Base-by-base conservation (phyloP, 2,888 invertebrate species). In the Trichopria drosophilae region DNA sequence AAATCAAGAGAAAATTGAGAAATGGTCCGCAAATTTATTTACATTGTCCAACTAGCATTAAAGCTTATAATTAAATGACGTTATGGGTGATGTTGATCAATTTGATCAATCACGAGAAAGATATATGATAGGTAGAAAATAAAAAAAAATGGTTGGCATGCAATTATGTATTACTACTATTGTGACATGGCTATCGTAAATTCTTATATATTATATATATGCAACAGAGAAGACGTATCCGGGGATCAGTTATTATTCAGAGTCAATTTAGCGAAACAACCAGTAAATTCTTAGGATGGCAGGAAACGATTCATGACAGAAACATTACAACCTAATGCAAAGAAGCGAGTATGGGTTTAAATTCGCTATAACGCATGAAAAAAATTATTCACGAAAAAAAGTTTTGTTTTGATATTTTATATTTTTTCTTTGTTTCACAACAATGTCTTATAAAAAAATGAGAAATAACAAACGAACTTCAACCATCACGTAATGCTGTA, bases 111-210 rank as follows among this genome's bases (percentile, higher is more conserved):
- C 42, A 48, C 43, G 41, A 42, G 43, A 41, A 13, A 39, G 18
- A 48, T 31, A 40, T 55, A 36, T 2, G n/a, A n/a, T n/a, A n/a
- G n/a, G n/a, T n/a, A n/a, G n/a, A n/a, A n/a, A n/a, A n/a, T n/a
- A n/a, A n/a, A n/a, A n/a, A 48, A 39, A 19, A 55, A 48, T 48
- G 51, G 44, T 47, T 48, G 47, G 41, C 41, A 51, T 36, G 36
- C 44, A 41, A 34, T 54, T 13, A 44, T 49, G 36, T 49, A 13
- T n/a, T n/a, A n/a, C n/a, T n/a, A n/a, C n/a, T n/a, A n/a, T n/a
- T n/a, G n/a, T n/a, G 49, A 45, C 35, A 19, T 39, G 19, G 35
- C 28, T 10, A 34, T 49, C 19, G 48, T 32, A 2, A 55, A 55
- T 43, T 22, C 40, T 35, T 52, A 43, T 20, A 51, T 50, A 34